Evolutionary conservation across 2,888 invertebrate species (phyloP), one percentile per base, ranked within the genome.

Genomic region (Branchipolynoe longqiensis): DNA sequence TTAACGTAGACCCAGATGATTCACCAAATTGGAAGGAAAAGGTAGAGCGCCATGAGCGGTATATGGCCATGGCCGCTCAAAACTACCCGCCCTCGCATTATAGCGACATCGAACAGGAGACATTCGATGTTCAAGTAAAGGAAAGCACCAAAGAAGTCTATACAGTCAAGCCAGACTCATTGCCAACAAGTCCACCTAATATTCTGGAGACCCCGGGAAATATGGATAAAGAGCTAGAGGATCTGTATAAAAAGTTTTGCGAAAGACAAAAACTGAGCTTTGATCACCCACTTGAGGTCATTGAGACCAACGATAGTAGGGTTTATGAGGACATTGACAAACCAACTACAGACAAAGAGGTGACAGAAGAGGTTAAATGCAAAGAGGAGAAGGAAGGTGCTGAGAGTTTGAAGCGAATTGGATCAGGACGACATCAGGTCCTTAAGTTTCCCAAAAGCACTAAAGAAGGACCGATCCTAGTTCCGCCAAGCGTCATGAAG

Each of bases 161-260:
- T 1, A 33, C 8, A 8, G 48, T 4, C n/a, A 33, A 69, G 22
- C 18, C 38, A 22, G 38, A 69, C 6, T 2, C 69, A 18, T 12
- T 38, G 1, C 69, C 69, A 36, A 38, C 69, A 22, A 69, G 69
- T 69, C 69, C 78, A 6, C 12, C 48, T 12, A 78, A 78, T 25
- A 54, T 78, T 48, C 41, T 54, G 18, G 78, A 48, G 28, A 78
- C 31, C 14, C 78, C 78, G 18, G 78, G 78, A 78, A 54, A 78
- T 41, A 25, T 78, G 22, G 78, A 78, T 33, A 28, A 28, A 1
- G 28, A 78, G 48, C 28, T 78, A 48, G 54, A 78, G 48, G 78
- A 41, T 25, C 8, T 54, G 28, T 48, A 25, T 12, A 78, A 78
- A 41, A 25, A 41, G 28, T 78, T 78, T 33, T 25, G 41, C 2